Conservation (phyloP, 2,113 vertebrate species). For the Puffinus mauretanicus region DNA sequence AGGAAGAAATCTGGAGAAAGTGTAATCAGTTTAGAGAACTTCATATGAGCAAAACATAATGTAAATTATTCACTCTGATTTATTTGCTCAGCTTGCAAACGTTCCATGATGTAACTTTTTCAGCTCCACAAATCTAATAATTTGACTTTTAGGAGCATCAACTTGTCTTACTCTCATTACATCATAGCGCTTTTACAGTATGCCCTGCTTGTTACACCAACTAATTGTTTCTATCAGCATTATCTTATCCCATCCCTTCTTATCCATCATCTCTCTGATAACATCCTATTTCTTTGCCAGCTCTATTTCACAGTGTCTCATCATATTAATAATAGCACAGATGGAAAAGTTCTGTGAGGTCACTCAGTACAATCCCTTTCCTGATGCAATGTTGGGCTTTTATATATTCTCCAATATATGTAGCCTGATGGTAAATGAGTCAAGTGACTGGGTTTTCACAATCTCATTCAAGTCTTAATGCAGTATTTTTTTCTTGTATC, state of each 20-base stretch:
- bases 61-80: not conserved
- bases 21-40: not conserved
- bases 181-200: not conserved
- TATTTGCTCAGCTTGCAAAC: not conserved
- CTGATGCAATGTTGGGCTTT: slow-evolving; percentile 33
- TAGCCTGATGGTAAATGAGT: slow-evolving; percentile 48
- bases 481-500: not conserved
- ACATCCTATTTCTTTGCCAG: slow-evolving; percentile 10
- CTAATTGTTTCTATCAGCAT: not conserved
- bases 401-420: slow-evolving; percentile 28
- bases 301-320: slow-evolving; percentile 39
- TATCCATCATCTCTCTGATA: slow-evolving; percentile 6
- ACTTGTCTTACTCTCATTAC: not conserved
- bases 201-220: not conserved
- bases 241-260: not conserved
- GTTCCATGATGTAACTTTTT: not conserved
- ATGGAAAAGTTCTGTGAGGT: slow-evolving; percentile 54
- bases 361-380: slow-evolving; percentile 44
- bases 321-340: slow-evolving; percentile 58
- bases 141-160: not conserved
- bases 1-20: not conserved
- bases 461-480: slow-evolving; percentile 42
- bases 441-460: slow-evolving; percentile 40
- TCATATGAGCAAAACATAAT: not conserved
- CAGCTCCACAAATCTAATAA: slow-evolving; percentile 37